Evolutionary conservation across 1,140 invertebrate species (phyloP).

Genomic region (Drosophila nannoptera): DNA sequence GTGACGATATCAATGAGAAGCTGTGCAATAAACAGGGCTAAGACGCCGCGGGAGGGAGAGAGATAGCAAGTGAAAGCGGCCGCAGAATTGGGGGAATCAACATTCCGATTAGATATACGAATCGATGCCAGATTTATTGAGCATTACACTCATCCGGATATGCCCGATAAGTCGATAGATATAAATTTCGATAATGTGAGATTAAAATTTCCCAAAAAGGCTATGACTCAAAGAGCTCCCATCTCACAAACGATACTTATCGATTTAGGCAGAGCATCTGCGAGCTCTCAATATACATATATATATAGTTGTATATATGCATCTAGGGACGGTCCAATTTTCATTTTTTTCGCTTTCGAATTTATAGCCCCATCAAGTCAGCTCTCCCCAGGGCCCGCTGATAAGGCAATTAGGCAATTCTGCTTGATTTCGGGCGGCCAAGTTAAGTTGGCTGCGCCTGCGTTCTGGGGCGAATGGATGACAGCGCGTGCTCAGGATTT

Average conservation of each 20-base stretch:
- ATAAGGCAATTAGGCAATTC: not conserved
- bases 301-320: too few relatives aligned
- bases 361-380: too few relatives aligned
- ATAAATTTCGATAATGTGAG: too few relatives aligned
- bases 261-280: not conserved
- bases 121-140: not conserved
- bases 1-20: constrained; percentile 35
- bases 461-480: constrained; percentile 5
- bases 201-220: too few relatives aligned
- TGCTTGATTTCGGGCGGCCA: too few relatives aligned
- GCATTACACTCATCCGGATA: not conserved
- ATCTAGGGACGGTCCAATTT: too few relatives aligned
- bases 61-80: not conserved
- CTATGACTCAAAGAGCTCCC: not conserved
- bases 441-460: not conserved
- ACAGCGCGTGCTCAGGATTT: constrained; percentile 1
- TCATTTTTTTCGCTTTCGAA: too few relatives aligned
- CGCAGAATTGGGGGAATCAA: not conserved
- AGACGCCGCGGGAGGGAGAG: not conserved
- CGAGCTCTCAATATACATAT: not conserved
- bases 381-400: not conserved
- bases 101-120: not conserved
- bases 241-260: not conserved
- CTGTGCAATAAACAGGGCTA: constrained; percentile 22
- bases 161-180: too few relatives aligned